Evolutionary conservation across 2,113 vertebrate species (phyloP).

Genomic region (Motacilla alba): DNA sequence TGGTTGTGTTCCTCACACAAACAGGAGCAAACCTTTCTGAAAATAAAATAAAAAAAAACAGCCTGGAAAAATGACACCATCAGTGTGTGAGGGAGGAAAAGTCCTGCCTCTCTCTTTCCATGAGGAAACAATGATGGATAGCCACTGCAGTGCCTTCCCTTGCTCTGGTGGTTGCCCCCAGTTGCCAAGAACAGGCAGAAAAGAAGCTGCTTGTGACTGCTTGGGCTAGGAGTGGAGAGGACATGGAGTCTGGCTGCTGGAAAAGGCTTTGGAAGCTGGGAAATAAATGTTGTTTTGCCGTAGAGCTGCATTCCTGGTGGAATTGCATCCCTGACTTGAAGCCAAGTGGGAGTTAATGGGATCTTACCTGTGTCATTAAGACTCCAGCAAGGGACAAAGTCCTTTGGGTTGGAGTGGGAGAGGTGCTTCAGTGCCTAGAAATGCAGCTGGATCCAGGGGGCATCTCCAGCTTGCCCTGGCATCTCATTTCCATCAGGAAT

Average conservation of each 20-base stretch:
- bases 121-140: not conserved
- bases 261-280: not conserved
- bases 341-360: not conserved
- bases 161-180: not conserved
- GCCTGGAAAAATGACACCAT: not conserved
- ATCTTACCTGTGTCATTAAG: not conserved
- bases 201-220: not conserved
- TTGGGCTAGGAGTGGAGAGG: not conserved
- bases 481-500: not conserved
- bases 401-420: not conserved
- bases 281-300: not conserved
- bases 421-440: not conserved
- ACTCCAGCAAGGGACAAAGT: not conserved
- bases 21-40: not conserved
- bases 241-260: not conserved
- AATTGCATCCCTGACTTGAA: not conserved
- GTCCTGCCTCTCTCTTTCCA: not conserved
- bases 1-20: not conserved
- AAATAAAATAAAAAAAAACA: not conserved
- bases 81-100: not conserved
- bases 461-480: not conserved
- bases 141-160: not conserved
- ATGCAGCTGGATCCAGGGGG: not conserved
- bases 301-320: not conserved
- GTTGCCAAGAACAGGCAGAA: not conserved